Evolutionary conservation across 2,888 invertebrate species (phyloP), one percentile per base, ranked within the genome.

Genomic region (Eupithecia insigniata): DNA sequence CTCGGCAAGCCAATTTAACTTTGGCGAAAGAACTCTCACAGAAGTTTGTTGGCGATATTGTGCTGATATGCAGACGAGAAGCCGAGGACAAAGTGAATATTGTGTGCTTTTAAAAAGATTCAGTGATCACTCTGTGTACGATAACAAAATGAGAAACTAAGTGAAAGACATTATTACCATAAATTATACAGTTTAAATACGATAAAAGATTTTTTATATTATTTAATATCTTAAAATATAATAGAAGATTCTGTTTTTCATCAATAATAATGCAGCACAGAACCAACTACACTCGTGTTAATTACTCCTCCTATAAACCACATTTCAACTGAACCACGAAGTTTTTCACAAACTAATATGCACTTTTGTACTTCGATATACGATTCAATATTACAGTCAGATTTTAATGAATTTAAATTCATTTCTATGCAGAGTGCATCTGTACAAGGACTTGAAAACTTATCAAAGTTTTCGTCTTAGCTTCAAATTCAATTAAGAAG

Each of bases 1-100:
- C 73, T 79, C 75, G 62, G 75, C 36, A 43, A 70, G 76, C 73
- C 77, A 78, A 80, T 80, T 79, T 80, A 80, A 80, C 76, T 80
- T 78, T 62, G 71, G 66, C 61, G 67, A 76, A 77, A 76, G 71
- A 78, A 72, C 74, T 73, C 68, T 32, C n/a, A 55, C 39, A 18
- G 62, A 78, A 75, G 69, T 74, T 70, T 26, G 55, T 51, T 43
- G 26, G 60, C 72, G 68, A 16, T n/a, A 71, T 76, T 75, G 73
- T 73, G 73, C 67, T 62, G 69, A 69, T 61, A 60, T 64, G 66
- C 74, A 70, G 67, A 71, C 72, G 55, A 71, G 32, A 34, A 66
- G 68, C 66, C 46, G 71, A 61, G 69, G 4, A 69, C 62, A 72
- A 73, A 73, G 71, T 72, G 60, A 16, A 30, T 55, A n/a, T n/a